A percentile compares a stretch with the other conserved stretches of the same genome.
phyloP scores from a whole-genome alignment of 2,113 vertebrate genomes.

The Paralichthys olivaceus region DNA sequence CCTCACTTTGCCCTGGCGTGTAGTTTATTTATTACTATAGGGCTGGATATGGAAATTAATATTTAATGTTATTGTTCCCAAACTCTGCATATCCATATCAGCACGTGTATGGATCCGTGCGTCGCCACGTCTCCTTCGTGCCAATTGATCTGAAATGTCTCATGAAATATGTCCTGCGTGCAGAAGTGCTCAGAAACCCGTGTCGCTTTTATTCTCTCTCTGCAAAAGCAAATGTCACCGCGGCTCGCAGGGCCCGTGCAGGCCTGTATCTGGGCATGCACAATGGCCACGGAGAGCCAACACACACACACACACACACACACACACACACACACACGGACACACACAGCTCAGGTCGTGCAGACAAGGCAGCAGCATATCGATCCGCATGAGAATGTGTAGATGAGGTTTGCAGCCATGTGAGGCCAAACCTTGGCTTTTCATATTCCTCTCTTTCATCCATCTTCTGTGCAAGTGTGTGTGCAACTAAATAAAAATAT shows the following conservation, averaged over 20 bases:
- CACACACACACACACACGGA: slow-evolving; percentile 62
- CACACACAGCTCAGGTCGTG: slow-evolving; percentile 68
- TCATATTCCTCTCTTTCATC: slow-evolving; percentile 26
- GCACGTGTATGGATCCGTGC: not conserved
- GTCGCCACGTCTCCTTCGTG: slow-evolving; percentile 16
- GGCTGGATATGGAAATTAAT: not conserved
- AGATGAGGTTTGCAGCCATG: slow-evolving; percentile 80
- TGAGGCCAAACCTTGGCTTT: slow-evolving; percentile 65
- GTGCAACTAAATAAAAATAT: slow-evolving; percentile 8
- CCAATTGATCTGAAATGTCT: slow-evolving; percentile 32
- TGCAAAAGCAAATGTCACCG: slow-evolving; percentile 68
- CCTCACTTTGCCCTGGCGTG: not conserved
- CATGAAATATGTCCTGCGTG: slow-evolving; percentile 41
- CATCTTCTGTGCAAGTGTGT: not conserved
- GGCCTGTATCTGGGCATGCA: slow-evolving; percentile 44
- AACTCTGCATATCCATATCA: slow-evolving; percentile 2
- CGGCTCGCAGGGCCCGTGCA: slow-evolving; percentile 33
- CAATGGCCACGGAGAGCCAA: slow-evolving; percentile 74
- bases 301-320: slow-evolving; percentile 65
- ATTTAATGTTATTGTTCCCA: not conserved
- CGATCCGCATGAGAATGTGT: slow-evolving; percentile 86
- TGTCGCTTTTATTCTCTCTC: slow-evolving; percentile 34
- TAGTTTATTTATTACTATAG: not conserved
- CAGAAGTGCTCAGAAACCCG: slow-evolving; percentile 20
- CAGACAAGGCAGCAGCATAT: slow-evolving; percentile 81